Evolutionary conservation across 2,797 vertebrate genomes (phyloP), one percentile per base, ranked within the genome.

Genomic region (Sebastolobus alascanus): DNA sequence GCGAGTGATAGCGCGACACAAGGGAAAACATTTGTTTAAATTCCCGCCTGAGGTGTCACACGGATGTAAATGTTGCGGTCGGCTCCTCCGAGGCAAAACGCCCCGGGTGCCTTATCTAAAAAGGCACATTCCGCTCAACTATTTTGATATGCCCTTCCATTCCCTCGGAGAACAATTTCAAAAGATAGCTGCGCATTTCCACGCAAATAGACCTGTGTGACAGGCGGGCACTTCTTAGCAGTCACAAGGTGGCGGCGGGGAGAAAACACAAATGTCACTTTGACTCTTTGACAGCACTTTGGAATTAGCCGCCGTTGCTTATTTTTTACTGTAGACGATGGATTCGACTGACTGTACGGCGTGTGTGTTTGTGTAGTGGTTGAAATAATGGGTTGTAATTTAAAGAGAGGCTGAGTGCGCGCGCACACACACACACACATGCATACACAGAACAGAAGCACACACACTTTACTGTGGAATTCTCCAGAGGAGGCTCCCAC

Each of bases 401-500:
- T 89, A 82, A 83, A 90, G 65, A 72, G 58, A 75, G 31, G 50
- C 70, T 50, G 69, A 50, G 69, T 74, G 20, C 46, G 29, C 40
- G 54, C 55, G 58, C 56, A 43, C 43, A 55, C n/a, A 40, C 72
- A 76, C 25, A n/a, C 31, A 52, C 69, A 38, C 56, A 79, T 5
- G 27, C 31, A 29, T 0, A 10, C 68, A n/a, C 58, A 54, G 16
- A 63, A 29, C 60, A 46, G 16, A 46, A 46, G 11, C 84, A 65
- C 78, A 83, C 80, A 84, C 72, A 78, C 87, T 83, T 81, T 68
- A 52, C 85, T 70, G 91, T 89, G 88, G 88, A 90, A 89, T 90
- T 91, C 93, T 93, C 91, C 86, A 86, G 91, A 89, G 93, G 89
- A 88, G 80, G 91, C 91, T 93, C 92, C 91, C 92, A 93, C 90